Percentiles rank a stretch among this genome's conserved stretches.
Evolutionary conservation across 2,888 invertebrate species (phyloP).

Genomic region (Chymomyza amoena): DNA sequence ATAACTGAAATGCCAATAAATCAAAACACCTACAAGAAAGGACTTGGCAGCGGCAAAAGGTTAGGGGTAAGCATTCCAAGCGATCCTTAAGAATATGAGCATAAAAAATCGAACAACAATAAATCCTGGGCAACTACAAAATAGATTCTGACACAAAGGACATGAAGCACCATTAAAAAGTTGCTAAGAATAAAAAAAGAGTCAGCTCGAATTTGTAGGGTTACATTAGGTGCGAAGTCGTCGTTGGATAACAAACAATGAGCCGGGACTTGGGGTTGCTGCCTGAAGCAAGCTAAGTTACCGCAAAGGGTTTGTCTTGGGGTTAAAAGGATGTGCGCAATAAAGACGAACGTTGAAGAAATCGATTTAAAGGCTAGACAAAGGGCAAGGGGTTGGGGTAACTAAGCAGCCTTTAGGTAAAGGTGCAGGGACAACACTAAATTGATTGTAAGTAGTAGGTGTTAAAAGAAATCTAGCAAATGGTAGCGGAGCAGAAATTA

Average conservation of each 20-base stretch:
- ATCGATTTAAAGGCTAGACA: background rate
- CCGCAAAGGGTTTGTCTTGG: constrained; percentile 34
- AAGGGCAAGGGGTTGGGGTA: constrained; percentile 8
- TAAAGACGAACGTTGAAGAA: constrained; percentile 35
- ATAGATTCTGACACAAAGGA: constrained; percentile 25
- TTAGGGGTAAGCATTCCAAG: constrained; percentile 39
- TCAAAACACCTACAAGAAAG: constrained; percentile 62
- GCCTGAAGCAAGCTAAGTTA: constrained; percentile 36
- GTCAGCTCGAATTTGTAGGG: constrained; percentile 46
- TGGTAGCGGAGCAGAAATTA: background rate
- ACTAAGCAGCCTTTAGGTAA: constrained; percentile 7
- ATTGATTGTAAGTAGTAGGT: constrained; percentile 48
- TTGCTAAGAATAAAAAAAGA: constrained; percentile 41
- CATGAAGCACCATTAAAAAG: constrained; percentile 56
- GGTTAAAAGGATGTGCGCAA: constrained; percentile 39
- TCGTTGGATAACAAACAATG: background rate
- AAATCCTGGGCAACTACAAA: constrained; percentile 52
- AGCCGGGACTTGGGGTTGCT: constrained; percentile 17
- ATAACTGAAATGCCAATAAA: constrained; percentile 59
- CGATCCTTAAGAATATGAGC: constrained; percentile 40
- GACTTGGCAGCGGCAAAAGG: constrained; percentile 43
- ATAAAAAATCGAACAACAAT: constrained; percentile 61
- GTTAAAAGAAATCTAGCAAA: constrained; percentile 41
- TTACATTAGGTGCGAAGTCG: constrained; percentile 49
- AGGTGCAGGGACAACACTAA: constrained; percentile 21